Conservation (phyloP, 2,888 invertebrate species). For the Dusona sp. region DNA sequence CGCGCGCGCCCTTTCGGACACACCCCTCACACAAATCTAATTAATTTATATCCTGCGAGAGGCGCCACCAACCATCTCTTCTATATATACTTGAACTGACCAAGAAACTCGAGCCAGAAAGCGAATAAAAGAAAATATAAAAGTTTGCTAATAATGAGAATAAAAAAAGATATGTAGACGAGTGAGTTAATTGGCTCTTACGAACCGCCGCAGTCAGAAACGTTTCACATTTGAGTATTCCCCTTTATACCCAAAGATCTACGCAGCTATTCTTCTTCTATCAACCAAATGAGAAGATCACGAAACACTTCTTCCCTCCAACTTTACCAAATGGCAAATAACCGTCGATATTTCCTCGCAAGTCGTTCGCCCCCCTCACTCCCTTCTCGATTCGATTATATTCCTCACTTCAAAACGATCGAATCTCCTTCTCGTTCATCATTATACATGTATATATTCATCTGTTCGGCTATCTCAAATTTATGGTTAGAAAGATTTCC, state of each 20-base stretch:
- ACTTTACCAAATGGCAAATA: slow-evolving; percentile 39
- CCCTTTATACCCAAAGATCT: not conserved
- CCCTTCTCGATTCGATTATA: slow-evolving; percentile 50
- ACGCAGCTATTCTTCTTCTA: slow-evolving; percentile 34
- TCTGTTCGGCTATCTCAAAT: slow-evolving; percentile 21
- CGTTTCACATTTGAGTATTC: slow-evolving; percentile 43
- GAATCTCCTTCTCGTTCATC: slow-evolving; percentile 38
- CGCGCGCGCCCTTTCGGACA: slow-evolving; percentile 75
- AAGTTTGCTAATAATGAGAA: slow-evolving; percentile 14
- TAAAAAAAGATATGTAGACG: slow-evolving; percentile 5
- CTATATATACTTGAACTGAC: slow-evolving; percentile 36
- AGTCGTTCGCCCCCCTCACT: slow-evolving; percentile 8
- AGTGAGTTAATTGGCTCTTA: slow-evolving; percentile 59
- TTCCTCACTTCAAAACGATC: slow-evolving; percentile 41
- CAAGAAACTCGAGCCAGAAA: slow-evolving; percentile 21
- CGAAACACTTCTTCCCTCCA: slow-evolving; percentile 11
- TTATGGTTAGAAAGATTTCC: slow-evolving; percentile 54
- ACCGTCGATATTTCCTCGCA: slow-evolving; percentile 53
- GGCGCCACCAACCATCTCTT: slow-evolving; percentile 79
- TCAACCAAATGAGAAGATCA: slow-evolving; percentile 12
- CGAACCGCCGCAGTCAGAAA: slow-evolving; percentile 37
- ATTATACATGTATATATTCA: not conserved
- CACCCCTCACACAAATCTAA: slow-evolving; percentile 84
- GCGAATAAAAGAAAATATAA: slow-evolving; percentile 22
- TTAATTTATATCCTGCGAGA: slow-evolving; percentile 83